These are phyloP conservation scores for Hemicordylus capensis DNA, from an alignment of 2,113 vertebrate genomes.

Conservation along the genomic window DNA sequence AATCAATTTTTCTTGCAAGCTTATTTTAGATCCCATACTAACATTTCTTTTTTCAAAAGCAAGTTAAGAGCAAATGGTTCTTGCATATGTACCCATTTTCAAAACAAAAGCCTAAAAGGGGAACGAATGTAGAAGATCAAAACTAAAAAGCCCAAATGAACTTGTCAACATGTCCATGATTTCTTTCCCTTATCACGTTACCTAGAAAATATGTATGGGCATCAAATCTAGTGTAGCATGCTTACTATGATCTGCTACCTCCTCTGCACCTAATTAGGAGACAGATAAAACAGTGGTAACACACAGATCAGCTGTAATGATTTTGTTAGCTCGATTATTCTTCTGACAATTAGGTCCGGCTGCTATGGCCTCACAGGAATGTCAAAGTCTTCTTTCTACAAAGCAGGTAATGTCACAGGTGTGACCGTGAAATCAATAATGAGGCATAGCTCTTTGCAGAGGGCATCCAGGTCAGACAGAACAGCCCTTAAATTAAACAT, in stretches of 20 bases:
- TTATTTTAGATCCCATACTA: neutral
- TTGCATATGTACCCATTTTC: neutral
- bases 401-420: slow-evolving; percentile 80
- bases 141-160: neutral
- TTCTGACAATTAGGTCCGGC: slow-evolving; percentile 76
- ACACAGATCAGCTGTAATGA: slow-evolving; percentile 78
- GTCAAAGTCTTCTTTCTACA: slow-evolving; percentile 75
- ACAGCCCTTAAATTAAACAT: slow-evolving; percentile 77
- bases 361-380: slow-evolving; percentile 73
- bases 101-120: neutral
- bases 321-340: slow-evolving; percentile 80
- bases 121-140: neutral
- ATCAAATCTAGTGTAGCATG: slow-evolving; percentile 49
- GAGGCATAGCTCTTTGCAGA: slow-evolving; percentile 74
- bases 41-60: accelerated
- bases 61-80: accelerated
- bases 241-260: slow-evolving; percentile 66
- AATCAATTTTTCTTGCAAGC: neutral
- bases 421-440: slow-evolving; percentile 80
- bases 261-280: slow-evolving; percentile 75
- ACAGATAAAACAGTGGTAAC: slow-evolving; percentile 77
- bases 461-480: slow-evolving; percentile 77
- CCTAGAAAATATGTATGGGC: slow-evolving; percentile 55
- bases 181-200: slow-evolving; percentile 22
- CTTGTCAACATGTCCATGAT: slow-evolving; percentile 20